Percentiles rank a stretch among this genome's conserved stretches.
Evolutionary conservation across 1,140 invertebrate species (phyloP).

Genomic region (Dermatophagoides farinae): DNA sequence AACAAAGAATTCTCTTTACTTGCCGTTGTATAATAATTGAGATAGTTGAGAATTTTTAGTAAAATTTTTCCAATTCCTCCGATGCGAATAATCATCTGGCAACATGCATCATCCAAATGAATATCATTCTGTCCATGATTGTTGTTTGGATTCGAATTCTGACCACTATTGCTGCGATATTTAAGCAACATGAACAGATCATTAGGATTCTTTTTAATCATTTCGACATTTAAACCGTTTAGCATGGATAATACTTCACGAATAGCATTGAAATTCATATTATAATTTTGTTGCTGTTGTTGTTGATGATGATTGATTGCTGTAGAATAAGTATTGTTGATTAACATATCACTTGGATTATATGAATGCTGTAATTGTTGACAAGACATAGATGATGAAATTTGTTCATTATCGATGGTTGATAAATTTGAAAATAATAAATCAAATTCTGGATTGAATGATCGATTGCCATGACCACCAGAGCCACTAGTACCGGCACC

Average conservation of each 20-base stretch:
- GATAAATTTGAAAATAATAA: too few species aligned
- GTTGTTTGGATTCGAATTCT: background rate
- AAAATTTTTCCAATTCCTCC: constrained; percentile 2
- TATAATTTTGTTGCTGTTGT: too few species aligned
- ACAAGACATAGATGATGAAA: too few species aligned
- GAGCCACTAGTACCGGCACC: too few species aligned
- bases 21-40: background rate
- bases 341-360: too few species aligned
- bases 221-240: background rate
- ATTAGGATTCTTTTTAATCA: constrained; percentile 4
- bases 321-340: too few species aligned
- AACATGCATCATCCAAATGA: background rate
- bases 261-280: background rate
- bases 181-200: constrained; percentile 5
- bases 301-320: too few species aligned
- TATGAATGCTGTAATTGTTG: too few species aligned
- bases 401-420: too few species aligned
- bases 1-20: background rate
- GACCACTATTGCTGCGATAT: background rate
- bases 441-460: too few species aligned
- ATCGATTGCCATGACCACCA: too few species aligned
- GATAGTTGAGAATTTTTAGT: constrained; percentile 3
- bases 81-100: constrained; percentile 3
- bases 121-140: background rate
- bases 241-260: constrained; percentile 3